Percentiles rank a stretch among this genome's conserved stretches.
These are phyloP conservation scores for Chlorops oryzae DNA, from an alignment of 1,140 invertebrate genomes.

Conservation along the genomic window DNA sequence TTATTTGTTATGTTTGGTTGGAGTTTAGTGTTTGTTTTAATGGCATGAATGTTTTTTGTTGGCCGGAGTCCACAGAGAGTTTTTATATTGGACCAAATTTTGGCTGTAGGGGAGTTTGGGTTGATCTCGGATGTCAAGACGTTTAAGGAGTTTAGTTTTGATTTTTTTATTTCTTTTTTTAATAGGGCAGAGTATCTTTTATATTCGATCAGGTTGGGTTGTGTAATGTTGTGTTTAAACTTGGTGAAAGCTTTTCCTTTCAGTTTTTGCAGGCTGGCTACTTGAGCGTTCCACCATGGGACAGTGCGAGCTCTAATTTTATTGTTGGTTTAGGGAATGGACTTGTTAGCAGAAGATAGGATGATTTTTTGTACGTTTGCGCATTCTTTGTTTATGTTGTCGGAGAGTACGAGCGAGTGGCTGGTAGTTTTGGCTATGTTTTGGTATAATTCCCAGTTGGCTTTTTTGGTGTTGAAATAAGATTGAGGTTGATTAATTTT, in stretches of 20 bases:
- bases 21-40: no score
- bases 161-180: conserved; percentile 12
- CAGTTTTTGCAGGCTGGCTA: neutral
- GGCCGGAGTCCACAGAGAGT: conserved; percentile 12
- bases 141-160: conserved; percentile 12
- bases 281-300: conserved; percentile 4
- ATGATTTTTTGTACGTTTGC: conserved; percentile 1
- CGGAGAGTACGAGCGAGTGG: neutral
- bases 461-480: conserved; percentile 2
- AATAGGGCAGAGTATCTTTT: conserved; percentile 3
- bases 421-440: neutral
- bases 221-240: neutral
- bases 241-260: neutral
- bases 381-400: conserved; percentile 10
- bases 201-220: neutral
- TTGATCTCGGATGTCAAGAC: conserved; percentile 13
- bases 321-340: conserved; percentile 2
- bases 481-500: neutral
- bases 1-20: no score
- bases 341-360: neutral
- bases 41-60: no score
- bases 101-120: conserved; percentile 1
- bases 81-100: conserved; percentile 18
- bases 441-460: conserved; percentile 6
- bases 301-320: neutral